Base-by-base conservation (phyloP, 2,888 invertebrate species). In the Barypeithes pellucidus region DNA sequence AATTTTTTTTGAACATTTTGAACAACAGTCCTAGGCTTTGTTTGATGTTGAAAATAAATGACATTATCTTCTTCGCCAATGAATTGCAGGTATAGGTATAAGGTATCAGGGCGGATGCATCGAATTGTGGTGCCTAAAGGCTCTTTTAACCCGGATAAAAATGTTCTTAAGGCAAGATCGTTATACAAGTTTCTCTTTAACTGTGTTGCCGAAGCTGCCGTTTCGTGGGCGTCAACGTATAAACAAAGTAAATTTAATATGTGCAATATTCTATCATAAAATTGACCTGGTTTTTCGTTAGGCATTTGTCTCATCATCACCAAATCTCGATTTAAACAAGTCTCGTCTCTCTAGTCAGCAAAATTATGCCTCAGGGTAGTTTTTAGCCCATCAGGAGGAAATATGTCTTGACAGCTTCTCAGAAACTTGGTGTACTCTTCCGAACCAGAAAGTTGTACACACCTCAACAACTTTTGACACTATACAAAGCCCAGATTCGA, bases 251-350 rank as follows among this genome's bases (percentile, higher is more conserved):
- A 50, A 63, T 76, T 75, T 29, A 75, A 20, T 11, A 72, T 63
- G 3, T 76, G 45, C n/a, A 76, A n/a, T 43, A 41, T 39, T 36
- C 66, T 50, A 50, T 76, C 72, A 33, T 63, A 75, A 52, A 61
- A 76, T 16, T 71, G 62, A 16, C 66, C 57, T 8, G 74, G 67
- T 57, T 52, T 67, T 54, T 70, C 75, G 33, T 71, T 59, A 33
- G 63, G n/a, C n/a, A 14, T 22, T 60, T 76, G 75, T 54, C 54
- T 45, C 39, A 69, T 11, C 29, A 69, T 61, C 1, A 75, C 70
- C 43, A 74, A 24, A 62, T 75, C 73, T 36, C 72, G n/a, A 72
- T 76, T 76, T 29, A 77, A 43, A 36, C 57, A 73, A 52, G 66
- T 36, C 9, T 73, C 70, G 57, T 76, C 73, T 2, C 43, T 52